Evolutionary conservation across 2,113 vertebrate species (phyloP).

Genomic region (Xiphorhynchus elegans): DNA sequence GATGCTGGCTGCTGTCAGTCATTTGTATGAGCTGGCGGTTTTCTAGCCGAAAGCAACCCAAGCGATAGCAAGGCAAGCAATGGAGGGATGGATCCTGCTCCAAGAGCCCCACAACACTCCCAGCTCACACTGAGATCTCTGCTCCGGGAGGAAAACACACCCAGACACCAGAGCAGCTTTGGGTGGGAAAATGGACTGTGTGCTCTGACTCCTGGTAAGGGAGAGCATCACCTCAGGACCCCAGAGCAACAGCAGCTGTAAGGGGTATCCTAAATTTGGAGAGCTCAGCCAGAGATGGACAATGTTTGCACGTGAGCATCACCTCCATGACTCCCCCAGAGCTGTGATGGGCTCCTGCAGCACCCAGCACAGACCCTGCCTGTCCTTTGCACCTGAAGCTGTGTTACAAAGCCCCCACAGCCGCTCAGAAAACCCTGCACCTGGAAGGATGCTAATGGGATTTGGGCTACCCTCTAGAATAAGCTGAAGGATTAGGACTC

Average conservation of each 20-base stretch:
- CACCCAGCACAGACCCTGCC: neutral
- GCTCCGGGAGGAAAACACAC: neutral
- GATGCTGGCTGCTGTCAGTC: conserved; percentile 54
- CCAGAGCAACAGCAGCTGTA: neutral
- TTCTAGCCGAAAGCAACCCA: conserved; percentile 33
- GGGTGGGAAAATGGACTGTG: neutral
- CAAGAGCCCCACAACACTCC: rapidly evolving
- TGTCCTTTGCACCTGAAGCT: neutral
- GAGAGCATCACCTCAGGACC: neutral
- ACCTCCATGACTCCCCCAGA: rapidly evolving
- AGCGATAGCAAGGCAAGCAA: neutral
- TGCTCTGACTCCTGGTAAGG: neutral
- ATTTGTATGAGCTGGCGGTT: conserved; percentile 18
- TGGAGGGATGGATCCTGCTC: neutral
- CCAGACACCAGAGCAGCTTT: neutral
- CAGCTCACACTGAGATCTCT: neutral
- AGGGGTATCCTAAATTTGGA: rapidly evolving
- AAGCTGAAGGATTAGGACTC: neutral
- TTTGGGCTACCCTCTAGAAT: neutral
- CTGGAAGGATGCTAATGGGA: neutral
- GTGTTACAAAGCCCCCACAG: neutral
- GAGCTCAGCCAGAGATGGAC: neutral
- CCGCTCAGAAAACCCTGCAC: neutral
- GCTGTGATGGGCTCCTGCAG: rapidly evolving
- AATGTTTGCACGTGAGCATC: rapidly evolving